These are phyloP conservation scores for Eristalinus sepulchralis DNA, from an alignment of 2,888 invertebrate species.

Conservation along the genomic window DNA sequence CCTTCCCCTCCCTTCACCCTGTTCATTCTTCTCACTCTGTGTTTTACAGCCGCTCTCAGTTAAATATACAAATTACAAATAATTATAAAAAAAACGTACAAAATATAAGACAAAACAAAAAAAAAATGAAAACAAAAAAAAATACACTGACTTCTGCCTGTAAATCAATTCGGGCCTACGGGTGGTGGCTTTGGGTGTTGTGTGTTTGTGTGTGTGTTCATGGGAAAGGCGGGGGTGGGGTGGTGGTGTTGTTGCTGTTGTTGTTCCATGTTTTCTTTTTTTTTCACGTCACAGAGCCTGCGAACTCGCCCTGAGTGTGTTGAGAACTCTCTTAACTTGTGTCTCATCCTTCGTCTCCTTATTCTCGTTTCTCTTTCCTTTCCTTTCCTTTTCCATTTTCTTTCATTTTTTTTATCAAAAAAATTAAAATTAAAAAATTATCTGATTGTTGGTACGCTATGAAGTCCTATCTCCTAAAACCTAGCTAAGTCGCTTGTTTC, in stretches of 20 bases:
- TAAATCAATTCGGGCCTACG: neutral
- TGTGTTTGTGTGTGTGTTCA: neutral
- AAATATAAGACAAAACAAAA: constrained; percentile 13
- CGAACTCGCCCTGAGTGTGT: neutral
- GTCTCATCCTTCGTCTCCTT: neutral
- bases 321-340: neutral
- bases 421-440: neutral
- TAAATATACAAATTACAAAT: constrained; percentile 25
- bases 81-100: constrained; percentile 23
- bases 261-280: too few species aligned
- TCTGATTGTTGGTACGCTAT: neutral
- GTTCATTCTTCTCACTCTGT: constrained; percentile 26
- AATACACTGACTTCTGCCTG: constrained; percentile 54
- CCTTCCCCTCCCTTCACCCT: neutral
- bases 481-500: neutral
- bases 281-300: neutral
- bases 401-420: too few species aligned
- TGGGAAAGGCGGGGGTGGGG: neutral
- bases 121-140: constrained; percentile 37
- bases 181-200: neutral
- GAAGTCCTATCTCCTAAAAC: neutral
- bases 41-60: neutral
- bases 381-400: neutral
- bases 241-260: neutral
- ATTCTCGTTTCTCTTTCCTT: neutral